Percentiles rank a stretch among this genome's conserved stretches.
These are phyloP conservation scores for Leiothrix lutea DNA, from an alignment of 2,113 vertebrate genomes.

Conservation along the genomic window DNA sequence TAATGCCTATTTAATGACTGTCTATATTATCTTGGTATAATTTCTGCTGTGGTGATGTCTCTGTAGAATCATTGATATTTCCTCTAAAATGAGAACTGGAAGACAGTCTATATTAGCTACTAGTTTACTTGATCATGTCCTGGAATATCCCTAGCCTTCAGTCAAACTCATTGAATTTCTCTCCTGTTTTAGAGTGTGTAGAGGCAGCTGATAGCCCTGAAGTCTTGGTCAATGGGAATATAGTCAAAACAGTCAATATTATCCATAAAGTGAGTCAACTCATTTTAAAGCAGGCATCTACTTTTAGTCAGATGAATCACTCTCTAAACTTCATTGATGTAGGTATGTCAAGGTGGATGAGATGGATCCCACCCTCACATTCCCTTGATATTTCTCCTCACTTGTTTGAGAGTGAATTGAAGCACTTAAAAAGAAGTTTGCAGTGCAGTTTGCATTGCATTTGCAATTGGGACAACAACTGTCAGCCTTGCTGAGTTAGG, in stretches of 20 bases:
- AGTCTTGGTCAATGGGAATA: slow-evolving; percentile 18
- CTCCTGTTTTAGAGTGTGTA: neutral
- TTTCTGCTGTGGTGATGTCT: neutral
- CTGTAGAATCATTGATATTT: slow-evolving; percentile 8
- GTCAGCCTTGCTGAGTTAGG: neutral
- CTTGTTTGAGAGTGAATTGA: neutral
- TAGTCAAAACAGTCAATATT: slow-evolving; percentile 40
- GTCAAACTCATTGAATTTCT: slow-evolving; percentile 39
- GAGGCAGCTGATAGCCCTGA: slow-evolving; percentile 25
- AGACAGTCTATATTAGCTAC: slow-evolving; percentile 3
- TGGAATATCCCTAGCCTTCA: slow-evolving; percentile 33
- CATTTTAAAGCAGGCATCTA: slow-evolving; percentile 9
- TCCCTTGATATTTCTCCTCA: neutral
- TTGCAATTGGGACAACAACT: neutral
- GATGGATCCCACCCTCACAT: neutral
- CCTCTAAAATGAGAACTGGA: neutral
- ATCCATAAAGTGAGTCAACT: slow-evolving; percentile 38
- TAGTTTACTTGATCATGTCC: slow-evolving; percentile 38
- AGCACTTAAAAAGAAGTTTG: neutral
- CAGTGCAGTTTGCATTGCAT: neutral
- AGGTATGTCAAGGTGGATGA: neutral
- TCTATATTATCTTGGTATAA: neutral
- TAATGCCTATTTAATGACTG: neutral
- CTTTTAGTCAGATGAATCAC: slow-evolving; percentile 26
- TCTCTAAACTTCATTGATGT: neutral